These are phyloP conservation scores for Leptoteleia sp. DNA, from an alignment of 1,140 invertebrate genomes.

Conservation along the genomic window DNA sequence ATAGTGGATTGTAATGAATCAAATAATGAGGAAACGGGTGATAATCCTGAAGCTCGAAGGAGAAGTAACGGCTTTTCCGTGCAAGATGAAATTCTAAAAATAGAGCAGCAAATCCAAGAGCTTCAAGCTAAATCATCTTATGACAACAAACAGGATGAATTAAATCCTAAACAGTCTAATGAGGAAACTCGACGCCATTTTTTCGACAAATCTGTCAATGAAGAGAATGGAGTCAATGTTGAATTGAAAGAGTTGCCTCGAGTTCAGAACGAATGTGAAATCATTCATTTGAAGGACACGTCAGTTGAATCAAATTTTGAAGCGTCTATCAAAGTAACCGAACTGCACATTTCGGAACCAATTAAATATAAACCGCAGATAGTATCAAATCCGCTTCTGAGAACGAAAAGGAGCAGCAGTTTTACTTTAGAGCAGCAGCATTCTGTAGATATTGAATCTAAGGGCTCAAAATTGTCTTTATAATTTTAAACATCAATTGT, in stretches of 20 bases:
- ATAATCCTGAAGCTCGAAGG: constrained; percentile 27
- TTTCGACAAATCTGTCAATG: constrained; percentile 71
- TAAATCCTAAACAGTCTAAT: constrained; percentile 60
- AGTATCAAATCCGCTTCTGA: constrained; percentile 69
- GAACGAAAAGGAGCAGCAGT: constrained; percentile 72
- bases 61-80: constrained; percentile 72
- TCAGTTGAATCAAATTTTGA: constrained; percentile 48
- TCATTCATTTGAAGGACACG: constrained; percentile 71
- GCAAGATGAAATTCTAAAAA: constrained; percentile 77
- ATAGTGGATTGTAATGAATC: constrained; percentile 13
- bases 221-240: constrained; percentile 69
- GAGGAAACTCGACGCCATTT: constrained; percentile 73
- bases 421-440: constrained; percentile 54
- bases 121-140: constrained; percentile 65
- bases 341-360: constrained; percentile 77
- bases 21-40: constrained; percentile 30
- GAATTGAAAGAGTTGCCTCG: constrained; percentile 74
- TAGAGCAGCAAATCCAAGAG: constrained; percentile 76
- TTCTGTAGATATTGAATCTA: constrained; percentile 21
- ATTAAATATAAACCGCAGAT: constrained; percentile 70
- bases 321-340: constrained; percentile 75
- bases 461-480: constrained; percentile 55
- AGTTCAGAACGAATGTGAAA: constrained; percentile 72
- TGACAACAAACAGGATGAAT: constrained; percentile 23
- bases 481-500: constrained; percentile 31